Evolutionary conservation across 2,797 vertebrate species (phyloP).

Genomic region (Rachycentron canadum): DNA sequence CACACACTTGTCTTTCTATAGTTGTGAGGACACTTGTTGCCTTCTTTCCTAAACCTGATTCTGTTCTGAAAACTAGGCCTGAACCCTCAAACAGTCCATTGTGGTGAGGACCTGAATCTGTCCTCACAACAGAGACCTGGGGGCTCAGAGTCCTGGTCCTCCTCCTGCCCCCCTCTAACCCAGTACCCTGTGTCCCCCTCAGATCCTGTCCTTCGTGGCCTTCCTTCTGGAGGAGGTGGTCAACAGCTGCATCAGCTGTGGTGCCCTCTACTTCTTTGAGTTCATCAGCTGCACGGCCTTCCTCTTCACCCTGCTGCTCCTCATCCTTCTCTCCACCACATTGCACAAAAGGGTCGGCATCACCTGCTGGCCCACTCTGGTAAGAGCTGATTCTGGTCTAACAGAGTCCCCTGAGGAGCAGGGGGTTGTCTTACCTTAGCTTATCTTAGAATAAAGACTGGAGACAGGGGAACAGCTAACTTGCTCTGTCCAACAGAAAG

Average conservation of each 20-base stretch:
- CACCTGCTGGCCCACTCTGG: conserved; percentile 78
- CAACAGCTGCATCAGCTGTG: conserved; percentile 80
- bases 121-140: no score
- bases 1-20: neutral
- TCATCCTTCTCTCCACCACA: conserved; percentile 85
- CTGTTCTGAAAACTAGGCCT: no score
- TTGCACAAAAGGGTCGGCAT: conserved; percentile 78
- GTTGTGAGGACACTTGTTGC: neutral
- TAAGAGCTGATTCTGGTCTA: conserved; percentile 65
- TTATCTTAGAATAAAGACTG: no score
- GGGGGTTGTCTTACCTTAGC: no score
- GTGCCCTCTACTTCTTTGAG: conserved; percentile 92
- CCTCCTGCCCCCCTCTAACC: no score
- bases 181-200: neutral
- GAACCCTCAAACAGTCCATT: no score
- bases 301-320: conserved; percentile 88
- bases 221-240: conserved; percentile 92
- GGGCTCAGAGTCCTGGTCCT: no score
- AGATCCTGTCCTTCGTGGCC: conserved; percentile 90
- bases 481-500: no score
- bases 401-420: no score
- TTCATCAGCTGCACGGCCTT: conserved; percentile 92
- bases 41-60: no score
- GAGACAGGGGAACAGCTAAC: no score
- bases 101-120: no score